Base-by-base conservation (phyloP, 2,797 vertebrate species). In the Vultur gryphus region DNA sequence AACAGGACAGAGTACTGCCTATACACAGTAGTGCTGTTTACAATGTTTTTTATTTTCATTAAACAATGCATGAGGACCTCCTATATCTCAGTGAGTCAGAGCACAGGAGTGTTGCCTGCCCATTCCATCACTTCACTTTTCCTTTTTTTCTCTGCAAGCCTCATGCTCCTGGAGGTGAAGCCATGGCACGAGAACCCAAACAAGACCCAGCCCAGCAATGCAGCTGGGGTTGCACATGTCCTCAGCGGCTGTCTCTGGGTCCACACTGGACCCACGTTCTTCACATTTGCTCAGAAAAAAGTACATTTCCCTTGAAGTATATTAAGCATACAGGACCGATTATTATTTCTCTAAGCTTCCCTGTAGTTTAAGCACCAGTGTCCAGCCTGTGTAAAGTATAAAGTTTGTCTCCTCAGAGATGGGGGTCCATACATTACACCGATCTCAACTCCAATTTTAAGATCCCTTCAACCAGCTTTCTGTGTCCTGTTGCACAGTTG, bases 71-170 rank as follows among this genome's bases (percentile, higher is more conserved):
- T 1, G 4, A 84, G 57, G 41, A 77, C 20, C 44, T 85, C 58
- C 61, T 55, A 3, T 21, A 64, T 7, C 52, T 93, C 57, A 35
- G 9, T 51, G 10, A 81, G 25, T 46, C 37, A 84, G 46, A 93
- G 24, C 29, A 76, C 0, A 0, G 1, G 5, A 24, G 7, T 18
- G 9, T n/a, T 84, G 20, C 41, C 46, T 82, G 7, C 64, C 58
- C 5, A 3, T 69, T 70, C 51, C 51, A 48, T 9, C 21, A 39
- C 6, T 69, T 90, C 24, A 64, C 11, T 51, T 78, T 87, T 73
- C 46, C 52, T 80, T 48, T 6, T 2, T 51, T 79, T 52, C 57
- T 62, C 35, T 51, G 18, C 10, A 91, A 79, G 33, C n/a, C 21
- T 72, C 33, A 28, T 25, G 10, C 23, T 82, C 44, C 43, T 49